A percentile compares a stretch with the other conserved stretches of the same genome.
These are phyloP conservation scores for Xylota sylvarum DNA, from an alignment of 2,888 invertebrate species.

Conservation along the genomic window DNA sequence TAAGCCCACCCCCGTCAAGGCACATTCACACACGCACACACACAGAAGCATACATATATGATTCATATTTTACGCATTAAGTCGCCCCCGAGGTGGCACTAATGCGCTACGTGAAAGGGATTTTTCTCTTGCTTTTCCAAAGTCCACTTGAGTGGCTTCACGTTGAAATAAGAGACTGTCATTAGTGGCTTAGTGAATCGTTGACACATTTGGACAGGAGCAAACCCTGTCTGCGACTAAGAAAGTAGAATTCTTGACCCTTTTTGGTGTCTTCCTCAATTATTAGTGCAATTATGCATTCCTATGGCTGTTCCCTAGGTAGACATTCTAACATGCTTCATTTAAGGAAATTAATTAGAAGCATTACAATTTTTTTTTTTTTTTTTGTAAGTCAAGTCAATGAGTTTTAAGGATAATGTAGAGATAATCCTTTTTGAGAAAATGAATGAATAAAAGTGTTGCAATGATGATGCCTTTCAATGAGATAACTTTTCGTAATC, in stretches of 20 bases:
- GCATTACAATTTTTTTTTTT: background rate
- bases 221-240: conserved; percentile 10
- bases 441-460: conserved; percentile 42
- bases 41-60: conserved; percentile 17
- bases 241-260: conserved; percentile 61
- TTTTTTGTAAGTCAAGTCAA: conserved; percentile 2
- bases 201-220: conserved; percentile 55
- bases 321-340: conserved; percentile 18
- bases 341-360: conserved; percentile 57
- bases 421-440: conserved; percentile 42
- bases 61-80: conserved; percentile 75
- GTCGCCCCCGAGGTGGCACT: conserved; percentile 73
- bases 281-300: conserved; percentile 42
- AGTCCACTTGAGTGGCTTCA: conserved; percentile 71
- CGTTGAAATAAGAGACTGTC: conserved; percentile 55
- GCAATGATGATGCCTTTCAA: conserved; percentile 49
- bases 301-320: conserved; percentile 27
- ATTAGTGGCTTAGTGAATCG: conserved; percentile 33
- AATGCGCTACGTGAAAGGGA: conserved; percentile 69
- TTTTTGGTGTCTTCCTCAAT: conserved; percentile 27
- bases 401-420: background rate
- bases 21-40: background rate
- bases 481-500: conserved; percentile 36
- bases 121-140: conserved; percentile 39
- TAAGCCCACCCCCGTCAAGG: background rate